Base-by-base conservation (phyloP, 2,888 invertebrate species). In the Perizoma affinitatum region DNA sequence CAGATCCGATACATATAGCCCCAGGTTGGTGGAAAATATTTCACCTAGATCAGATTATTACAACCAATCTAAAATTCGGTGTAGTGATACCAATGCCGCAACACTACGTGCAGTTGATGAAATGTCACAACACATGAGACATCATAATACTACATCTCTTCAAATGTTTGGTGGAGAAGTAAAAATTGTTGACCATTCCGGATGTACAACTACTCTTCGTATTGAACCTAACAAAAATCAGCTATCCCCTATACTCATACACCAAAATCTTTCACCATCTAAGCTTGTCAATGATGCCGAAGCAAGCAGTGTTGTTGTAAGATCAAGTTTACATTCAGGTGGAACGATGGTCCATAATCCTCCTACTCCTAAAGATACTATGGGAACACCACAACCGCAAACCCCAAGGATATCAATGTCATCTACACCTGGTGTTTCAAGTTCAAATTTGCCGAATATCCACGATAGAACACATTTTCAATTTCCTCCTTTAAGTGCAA, bases 81-180 rank as follows among this genome's bases (percentile, higher is more conserved):
- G 92, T 67, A 78, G 91, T 36, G 93, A 94, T 62, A 81, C 87
- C 9, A 92, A 87, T 49, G 83, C 92, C 5, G 80, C 90, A 44
- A 86, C 92, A 34, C 75, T 94, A 43, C 82, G 94, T 46, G 88
- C 93, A 8, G 80, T 94, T 47, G 94, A 94, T 71, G 94, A 94
- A 75, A 83, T 94, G 62, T 91, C 94, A 38, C 93, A 93, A 68
- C 93, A 93, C 22, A 87, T 94, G 75, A 90, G 93, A 58, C 93
- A 93, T 70, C 92, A 89, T 75, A 63, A 53, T 53, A 92, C 92
- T 53, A 88, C 90, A 53, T 92, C 92, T 11, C 75, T 93, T 44
- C 96, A 96, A 84, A 93, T 96, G 93, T 96, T 96, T 81, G 96
- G 96, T 4, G 96, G 96, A 5, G 96, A 96, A 87, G 96, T 96